These are phyloP conservation scores for Cettia cetti DNA, from an alignment of 2,113 vertebrate genomes.

Conservation along the genomic window DNA sequence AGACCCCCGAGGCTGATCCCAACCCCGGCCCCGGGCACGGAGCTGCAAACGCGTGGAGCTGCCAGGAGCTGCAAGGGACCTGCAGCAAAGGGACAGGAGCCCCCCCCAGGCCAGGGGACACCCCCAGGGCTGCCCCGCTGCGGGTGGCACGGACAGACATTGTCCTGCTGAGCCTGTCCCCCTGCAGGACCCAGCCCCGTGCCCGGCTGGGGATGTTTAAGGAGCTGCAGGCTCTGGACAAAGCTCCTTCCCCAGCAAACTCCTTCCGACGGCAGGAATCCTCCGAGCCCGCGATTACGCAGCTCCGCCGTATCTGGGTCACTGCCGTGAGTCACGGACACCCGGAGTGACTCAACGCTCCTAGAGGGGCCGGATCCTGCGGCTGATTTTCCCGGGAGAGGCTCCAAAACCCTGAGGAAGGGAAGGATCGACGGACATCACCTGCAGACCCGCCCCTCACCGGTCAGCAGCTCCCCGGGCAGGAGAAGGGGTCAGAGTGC, in stretches of 20 bases:
- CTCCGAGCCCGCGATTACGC: not conserved
- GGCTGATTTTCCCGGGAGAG: not conserved
- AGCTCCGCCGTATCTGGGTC: slow-evolving; percentile 38
- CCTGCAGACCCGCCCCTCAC: not conserved
- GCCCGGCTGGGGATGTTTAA: not conserved
- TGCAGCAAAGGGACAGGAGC: not conserved
- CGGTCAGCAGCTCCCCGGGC: fast-evolving
- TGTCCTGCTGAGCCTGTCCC: not conserved
- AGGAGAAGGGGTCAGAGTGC: fast-evolving
- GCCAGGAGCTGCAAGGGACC: not conserved
- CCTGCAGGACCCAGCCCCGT: fast-evolving
- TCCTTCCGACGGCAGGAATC: not conserved
- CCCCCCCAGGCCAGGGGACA: fast-evolving
- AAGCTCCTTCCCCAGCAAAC: not conserved
- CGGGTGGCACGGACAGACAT: not conserved
- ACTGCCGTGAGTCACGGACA: slow-evolving; percentile 52
- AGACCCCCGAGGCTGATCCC: not conserved
- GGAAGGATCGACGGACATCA: not conserved
- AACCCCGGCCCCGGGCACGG: fast-evolving
- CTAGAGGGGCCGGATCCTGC: not conserved
- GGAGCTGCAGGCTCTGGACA: not conserved
- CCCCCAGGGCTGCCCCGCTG: not conserved
- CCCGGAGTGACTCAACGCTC: slow-evolving; percentile 42
- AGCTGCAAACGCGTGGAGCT: fast-evolving
- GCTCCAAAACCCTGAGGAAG: not conserved